Evolutionary conservation across 2,797 vertebrate genomes (phyloP), one percentile per base, ranked within the genome.

Genomic region (Hylomyscus alleni): DNA sequence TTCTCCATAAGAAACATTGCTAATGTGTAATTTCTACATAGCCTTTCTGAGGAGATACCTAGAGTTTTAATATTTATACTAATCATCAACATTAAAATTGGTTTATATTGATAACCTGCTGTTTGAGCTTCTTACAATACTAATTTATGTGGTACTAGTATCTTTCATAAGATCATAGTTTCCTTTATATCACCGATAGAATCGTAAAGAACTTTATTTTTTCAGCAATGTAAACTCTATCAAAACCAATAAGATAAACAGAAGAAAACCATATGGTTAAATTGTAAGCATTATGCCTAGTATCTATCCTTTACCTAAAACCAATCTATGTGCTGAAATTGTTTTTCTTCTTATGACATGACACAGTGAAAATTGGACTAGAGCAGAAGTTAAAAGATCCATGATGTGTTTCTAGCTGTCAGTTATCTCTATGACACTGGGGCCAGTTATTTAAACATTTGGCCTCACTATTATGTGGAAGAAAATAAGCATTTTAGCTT

Each of bases 401-500:
- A 14, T 84, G 14, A 7, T 37, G 34, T n/a, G 31, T 90, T 72
- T 91, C 65, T 47, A 92, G 10, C 40, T 40, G 24, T 72, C 31
- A 37, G 60, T 89, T 95, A 91, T 58, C 58, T 84, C 6, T 80
- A n/a, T 95, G 34, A 91, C 24, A 65, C 54, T 94, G 89, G 86
- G 69, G 29, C 20, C 81, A 89, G 6, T 83, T 22, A 20, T 93
- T 96, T 93, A 93, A 75, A 34, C 44, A 83, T 58, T 94, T 67
- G 87, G 6, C 19, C 37, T 93, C 22, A 69, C 40, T 24, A 29
- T 85, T 24, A 22, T 75, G 62, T 78, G 54, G 26, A 0, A 12
- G 3, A 95, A 91, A 96, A 84, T 73, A 77, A 5, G 9, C 86
- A 86, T 90, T 97, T 17, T n/a, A 87, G 91, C 84, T 81, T 93